A percentile compares a stretch with the other conserved stretches of the same genome.
Evolutionary conservation across 2,888 invertebrate species (phyloP).

Genomic region (Petrolisthes cinctipes): DNA sequence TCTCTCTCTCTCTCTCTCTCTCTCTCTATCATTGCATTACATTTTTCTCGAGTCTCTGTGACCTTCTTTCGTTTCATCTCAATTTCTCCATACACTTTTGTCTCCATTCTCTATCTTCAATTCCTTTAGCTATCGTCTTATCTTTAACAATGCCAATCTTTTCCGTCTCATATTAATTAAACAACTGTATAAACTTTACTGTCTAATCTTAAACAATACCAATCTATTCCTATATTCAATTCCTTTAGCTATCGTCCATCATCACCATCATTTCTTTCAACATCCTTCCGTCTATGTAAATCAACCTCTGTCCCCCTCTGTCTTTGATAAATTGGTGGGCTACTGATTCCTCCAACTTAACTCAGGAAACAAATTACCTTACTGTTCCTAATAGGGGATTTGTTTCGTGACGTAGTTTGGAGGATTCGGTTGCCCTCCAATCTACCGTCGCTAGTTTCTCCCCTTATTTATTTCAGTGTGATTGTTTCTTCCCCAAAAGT

Average conservation of each 20-base stretch:
- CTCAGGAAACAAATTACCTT: too few relatives aligned
- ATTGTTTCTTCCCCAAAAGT: neutral
- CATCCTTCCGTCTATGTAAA: neutral
- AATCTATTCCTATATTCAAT: too few relatives aligned
- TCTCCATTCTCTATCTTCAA: neutral
- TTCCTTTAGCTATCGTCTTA: neutral
- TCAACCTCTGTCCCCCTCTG: neutral
- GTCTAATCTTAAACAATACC: too few relatives aligned
- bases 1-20: conserved; percentile 4
- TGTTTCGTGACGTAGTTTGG: too few relatives aligned
- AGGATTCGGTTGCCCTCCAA: too few relatives aligned
- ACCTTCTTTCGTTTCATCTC: neutral
- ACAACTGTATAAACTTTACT: too few relatives aligned
- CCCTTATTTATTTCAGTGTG: neutral
- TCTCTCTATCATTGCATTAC: neutral
- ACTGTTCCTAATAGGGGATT: too few relatives aligned
- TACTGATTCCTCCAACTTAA: too few relatives aligned
- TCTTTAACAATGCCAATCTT: neutral
- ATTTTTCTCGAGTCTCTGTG: neutral
- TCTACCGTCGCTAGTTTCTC: neutral
- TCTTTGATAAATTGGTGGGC: too few relatives aligned
- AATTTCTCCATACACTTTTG: neutral
- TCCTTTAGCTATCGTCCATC: neutral
- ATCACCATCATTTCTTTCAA: neutral
- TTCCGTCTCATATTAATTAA: too few relatives aligned